Conservation (phyloP, 2,888 invertebrate genomes). For the Protodeltote pygarga region DNA sequence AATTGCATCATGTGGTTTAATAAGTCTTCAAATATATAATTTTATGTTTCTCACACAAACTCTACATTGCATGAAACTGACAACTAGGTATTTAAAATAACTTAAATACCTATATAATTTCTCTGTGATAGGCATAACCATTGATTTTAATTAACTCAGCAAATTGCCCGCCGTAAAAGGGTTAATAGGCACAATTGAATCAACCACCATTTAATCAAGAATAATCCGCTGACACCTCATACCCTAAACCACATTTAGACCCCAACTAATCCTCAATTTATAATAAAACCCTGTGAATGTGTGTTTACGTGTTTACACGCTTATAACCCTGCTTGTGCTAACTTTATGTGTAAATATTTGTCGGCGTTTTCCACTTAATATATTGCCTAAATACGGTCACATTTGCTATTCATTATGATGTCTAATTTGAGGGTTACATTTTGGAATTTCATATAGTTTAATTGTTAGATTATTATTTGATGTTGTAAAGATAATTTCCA, state of each 20-base stretch:
- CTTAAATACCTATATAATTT: too few relatives aligned
- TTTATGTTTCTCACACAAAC: too few relatives aligned
- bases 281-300: slow-evolving; percentile 61
- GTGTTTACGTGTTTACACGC: slow-evolving; percentile 53
- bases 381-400: slow-evolving; percentile 35
- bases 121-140: too few relatives aligned
- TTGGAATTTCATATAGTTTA: background rate
- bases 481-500: too few relatives aligned
- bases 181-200: too few relatives aligned
- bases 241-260: slow-evolving; percentile 30
- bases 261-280: slow-evolving; percentile 68
- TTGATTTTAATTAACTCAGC: too few relatives aligned
- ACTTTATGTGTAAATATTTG: slow-evolving; percentile 54
- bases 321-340: slow-evolving; percentile 54
- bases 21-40: too few relatives aligned
- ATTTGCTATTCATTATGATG: slow-evolving; percentile 20
- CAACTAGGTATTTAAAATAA: too few relatives aligned
- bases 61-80: too few relatives aligned
- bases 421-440: slow-evolving; percentile 34
- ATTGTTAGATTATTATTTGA: too few relatives aligned
- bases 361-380: slow-evolving; percentile 38
- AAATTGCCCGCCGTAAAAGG: too few relatives aligned
- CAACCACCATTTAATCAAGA: background rate
- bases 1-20: too few relatives aligned
- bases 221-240: slow-evolving; percentile 7